phyloP scores from a whole-genome alignment of 2,113 vertebrate genomes.

The Uropsilus gracilis region DNA sequence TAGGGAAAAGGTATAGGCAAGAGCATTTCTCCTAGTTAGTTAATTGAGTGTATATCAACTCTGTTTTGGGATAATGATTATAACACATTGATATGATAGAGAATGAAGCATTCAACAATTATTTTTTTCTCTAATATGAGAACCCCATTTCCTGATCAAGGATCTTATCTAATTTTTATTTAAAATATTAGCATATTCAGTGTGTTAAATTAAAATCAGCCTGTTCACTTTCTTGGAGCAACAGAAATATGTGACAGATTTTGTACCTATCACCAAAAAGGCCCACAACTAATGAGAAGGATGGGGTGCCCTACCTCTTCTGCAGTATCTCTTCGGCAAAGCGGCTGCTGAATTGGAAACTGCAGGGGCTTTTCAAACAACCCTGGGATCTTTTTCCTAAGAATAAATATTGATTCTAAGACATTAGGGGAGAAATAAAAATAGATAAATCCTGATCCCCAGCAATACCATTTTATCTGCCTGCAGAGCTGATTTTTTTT shows the following conservation, averaged over 20 bases:
- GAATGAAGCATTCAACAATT: not conserved
- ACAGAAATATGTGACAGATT: not conserved
- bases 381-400: not conserved
- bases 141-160: not conserved
- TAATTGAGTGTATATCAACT: not conserved
- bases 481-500: not conserved
- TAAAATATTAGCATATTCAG: not conserved
- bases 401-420: not conserved
- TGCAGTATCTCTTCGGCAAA: not conserved
- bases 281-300: accelerated
- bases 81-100: not conserved
- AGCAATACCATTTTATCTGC: not conserved
- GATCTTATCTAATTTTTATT: not conserved
- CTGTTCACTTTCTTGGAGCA: not conserved
- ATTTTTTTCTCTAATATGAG: not conserved
- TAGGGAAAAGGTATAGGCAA: not conserved
- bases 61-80: not conserved
- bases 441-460: not conserved
- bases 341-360: not conserved
- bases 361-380: not conserved
- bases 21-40: not conserved
- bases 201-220: not conserved
- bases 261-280: not conserved
- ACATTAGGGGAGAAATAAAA: not conserved
- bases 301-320: too few relatives aligned